These are phyloP conservation scores for Carpatolechia fugitivella DNA, from an alignment of 2,888 invertebrate species.

Conservation along the genomic window DNA sequence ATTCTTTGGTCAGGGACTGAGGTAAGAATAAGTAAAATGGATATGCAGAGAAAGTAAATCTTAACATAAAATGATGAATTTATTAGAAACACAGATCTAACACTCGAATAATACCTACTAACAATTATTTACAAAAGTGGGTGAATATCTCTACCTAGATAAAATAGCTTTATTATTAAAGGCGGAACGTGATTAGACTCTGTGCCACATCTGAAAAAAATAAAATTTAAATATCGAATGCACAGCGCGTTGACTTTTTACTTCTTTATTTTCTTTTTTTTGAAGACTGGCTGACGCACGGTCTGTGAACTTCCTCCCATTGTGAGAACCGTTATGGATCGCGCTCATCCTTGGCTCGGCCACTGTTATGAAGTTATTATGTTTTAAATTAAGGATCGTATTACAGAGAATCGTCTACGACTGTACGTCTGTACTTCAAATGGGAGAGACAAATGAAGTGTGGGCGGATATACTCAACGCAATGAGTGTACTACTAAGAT, in stretches of 20 bases:
- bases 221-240: conserved; percentile 40
- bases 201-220: conserved; percentile 42
- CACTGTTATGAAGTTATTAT: conserved; percentile 2
- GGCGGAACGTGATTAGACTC: conserved; percentile 41
- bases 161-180: conserved; percentile 16
- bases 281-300: conserved; percentile 62
- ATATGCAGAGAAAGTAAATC: too few relatives aligned
- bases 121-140: too few relatives aligned
- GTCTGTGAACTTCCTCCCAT: conserved; percentile 75
- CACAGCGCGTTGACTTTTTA: conserved; percentile 30
- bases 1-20: too few relatives aligned
- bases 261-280: conserved; percentile 43
- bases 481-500: too few relatives aligned
- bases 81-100: too few relatives aligned
- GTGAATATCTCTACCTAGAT: not conserved
- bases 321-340: conserved; percentile 57
- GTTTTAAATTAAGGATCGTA: not conserved
- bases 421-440: not conserved
- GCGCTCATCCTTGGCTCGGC: conserved; percentile 9
- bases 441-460: not conserved
- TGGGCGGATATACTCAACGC: not conserved
- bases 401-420: not conserved
- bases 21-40: too few relatives aligned
- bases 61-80: too few relatives aligned
- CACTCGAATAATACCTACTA: too few relatives aligned